phyloP scores from a whole-genome alignment of 2,797 vertebrate genomes.

The Sparus aurata region DNA sequence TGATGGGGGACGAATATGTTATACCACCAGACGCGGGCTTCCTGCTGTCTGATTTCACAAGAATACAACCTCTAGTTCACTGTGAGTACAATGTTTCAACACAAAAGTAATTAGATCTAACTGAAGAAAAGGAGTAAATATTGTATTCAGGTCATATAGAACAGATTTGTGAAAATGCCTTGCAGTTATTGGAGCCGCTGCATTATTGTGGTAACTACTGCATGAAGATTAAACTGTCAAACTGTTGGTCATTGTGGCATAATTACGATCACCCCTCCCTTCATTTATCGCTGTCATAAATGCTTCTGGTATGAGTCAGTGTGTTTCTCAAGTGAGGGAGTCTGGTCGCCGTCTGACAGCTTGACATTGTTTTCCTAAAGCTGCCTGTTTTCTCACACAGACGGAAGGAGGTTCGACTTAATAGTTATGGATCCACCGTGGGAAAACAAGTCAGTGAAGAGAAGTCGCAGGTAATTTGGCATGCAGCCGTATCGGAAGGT shows the following conservation, averaged over 20 bases:
- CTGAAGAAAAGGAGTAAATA: background rate
- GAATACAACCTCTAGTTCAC: slow-evolving; percentile 88
- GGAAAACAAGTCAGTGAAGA: slow-evolving; percentile 98
- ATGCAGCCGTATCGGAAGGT: background rate
- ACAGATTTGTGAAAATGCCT: background rate
- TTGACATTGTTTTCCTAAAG: background rate
- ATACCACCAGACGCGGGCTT: slow-evolving; percentile 91
- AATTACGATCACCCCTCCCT: background rate
- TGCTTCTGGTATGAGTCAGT: slow-evolving; percentile 1
- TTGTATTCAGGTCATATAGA: background rate
- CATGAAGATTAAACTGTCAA: background rate
- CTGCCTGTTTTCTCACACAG: slow-evolving; percentile 78
- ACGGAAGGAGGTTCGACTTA: slow-evolving; percentile 88
- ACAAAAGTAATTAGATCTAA: background rate
- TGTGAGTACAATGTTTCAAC: slow-evolving; percentile 85
- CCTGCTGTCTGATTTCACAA: slow-evolving; percentile 93
- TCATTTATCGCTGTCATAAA: background rate
- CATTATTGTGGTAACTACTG: slow-evolving; percentile 4
- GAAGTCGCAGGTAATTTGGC: slow-evolving; percentile 90
- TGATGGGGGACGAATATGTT: slow-evolving; percentile 93
- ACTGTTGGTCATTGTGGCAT: background rate
- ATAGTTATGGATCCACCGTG: slow-evolving; percentile 97
- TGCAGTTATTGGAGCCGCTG: background rate
- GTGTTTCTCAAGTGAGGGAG: slow-evolving; percentile 1
- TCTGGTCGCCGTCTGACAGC: background rate